Percentiles rank a stretch among this genome's conserved stretches.
phyloP scores from a whole-genome alignment of 2,888 invertebrate genomes.

The Uropetala carovei region DNA sequence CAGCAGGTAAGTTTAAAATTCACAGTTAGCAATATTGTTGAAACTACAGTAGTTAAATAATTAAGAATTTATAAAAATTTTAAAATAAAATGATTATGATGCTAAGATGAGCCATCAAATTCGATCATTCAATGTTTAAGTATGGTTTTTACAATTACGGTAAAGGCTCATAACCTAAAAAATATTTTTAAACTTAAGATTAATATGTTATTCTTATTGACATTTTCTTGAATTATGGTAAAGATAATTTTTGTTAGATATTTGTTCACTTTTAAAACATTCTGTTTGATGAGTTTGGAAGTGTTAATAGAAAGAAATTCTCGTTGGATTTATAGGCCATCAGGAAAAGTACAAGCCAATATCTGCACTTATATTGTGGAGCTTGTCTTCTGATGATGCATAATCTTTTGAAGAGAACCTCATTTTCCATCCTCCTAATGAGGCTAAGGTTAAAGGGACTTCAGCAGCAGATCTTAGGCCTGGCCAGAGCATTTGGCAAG shows the following conservation, averaged over 20 bases:
- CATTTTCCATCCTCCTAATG: slow-evolving; percentile 16
- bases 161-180: no score
- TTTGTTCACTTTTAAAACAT: neutral
- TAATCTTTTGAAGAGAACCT: neutral
- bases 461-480: slow-evolving; percentile 17
- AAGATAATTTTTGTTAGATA: neutral
- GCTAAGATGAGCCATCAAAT: no score
- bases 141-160: no score
- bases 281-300: neutral
- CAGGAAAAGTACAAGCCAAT: neutral
- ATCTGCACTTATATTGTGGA: slow-evolving; percentile 43
- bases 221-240: neutral
- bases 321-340: neutral
- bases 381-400: slow-evolving; percentile 33
- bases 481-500: slow-evolving; percentile 41
- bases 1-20: neutral
- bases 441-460: slow-evolving; percentile 1
- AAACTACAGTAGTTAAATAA: no score
- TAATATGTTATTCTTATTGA: neutral
- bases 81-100: no score
- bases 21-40: no score
- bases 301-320: neutral
- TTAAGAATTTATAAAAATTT: no score
- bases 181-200: neutral
- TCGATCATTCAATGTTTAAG: no score